Base-by-base conservation (phyloP, 2,888 invertebrate genomes). In the Cybosia mesomella region DNA sequence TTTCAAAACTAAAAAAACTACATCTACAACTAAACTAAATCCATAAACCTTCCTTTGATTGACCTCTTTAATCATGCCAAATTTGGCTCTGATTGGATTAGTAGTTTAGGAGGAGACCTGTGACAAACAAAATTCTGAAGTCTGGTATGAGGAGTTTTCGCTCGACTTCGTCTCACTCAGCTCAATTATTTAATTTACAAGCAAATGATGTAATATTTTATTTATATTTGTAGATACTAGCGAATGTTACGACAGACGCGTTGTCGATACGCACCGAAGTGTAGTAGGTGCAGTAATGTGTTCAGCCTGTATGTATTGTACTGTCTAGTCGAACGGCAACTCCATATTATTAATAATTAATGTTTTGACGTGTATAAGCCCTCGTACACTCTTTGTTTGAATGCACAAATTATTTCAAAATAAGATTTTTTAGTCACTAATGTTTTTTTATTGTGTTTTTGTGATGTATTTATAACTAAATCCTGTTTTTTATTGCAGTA, bases 311-410 rank as follows among this genome's bases (percentile, higher is more conserved):
- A 59, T 75, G 76, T 82, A 81, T 77, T 73, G 81, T 82, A 85
- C 80, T 81, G 79, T 89, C 89, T 89, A 89, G 89, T 89, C 89
- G 74, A 74, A 80, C 68, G 84, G 89, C 89, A 88, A 87, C 89
- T 87, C 83, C 84, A 80, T 83, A 80, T 82, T 80, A 75, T 70
- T 71, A 61, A 77, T 74, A 76, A 69, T 77, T 66, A 71, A 81
- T 77, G 36, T 79, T 49, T 67, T 79, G 66, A 67, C 76, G 77
- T 79, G 77, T 72, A 79, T 76, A 76, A 61, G 73, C 28, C 28
- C 67, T 58, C 55, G 9, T 18, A 36, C 61, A 65, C 43, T 71
- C 71, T 64, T 75, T 80, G 80, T 64, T 55, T 55, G 72, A 77
- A 74, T 83, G 83, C 85, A 85, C 84, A 83, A 81, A 71, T 72